Evolutionary conservation across 2,113 vertebrate genomes (phyloP).

Genomic region (Anolis sagrei): DNA sequence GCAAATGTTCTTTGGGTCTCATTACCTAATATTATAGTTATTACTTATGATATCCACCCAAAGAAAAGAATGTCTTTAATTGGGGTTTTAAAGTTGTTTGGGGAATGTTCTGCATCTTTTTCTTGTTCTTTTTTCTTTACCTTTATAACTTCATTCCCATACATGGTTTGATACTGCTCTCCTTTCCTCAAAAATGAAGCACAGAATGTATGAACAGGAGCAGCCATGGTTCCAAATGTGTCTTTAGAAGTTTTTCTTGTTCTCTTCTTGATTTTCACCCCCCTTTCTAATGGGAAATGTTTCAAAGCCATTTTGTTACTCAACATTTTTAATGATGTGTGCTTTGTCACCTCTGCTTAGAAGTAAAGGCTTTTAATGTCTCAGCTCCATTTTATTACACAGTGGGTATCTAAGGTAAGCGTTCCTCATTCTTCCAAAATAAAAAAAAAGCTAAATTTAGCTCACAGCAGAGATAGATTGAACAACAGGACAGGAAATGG

Average conservation of each 20-base stretch:
- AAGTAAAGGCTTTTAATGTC: slow-evolving; percentile 54
- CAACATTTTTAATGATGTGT: slow-evolving; percentile 53
- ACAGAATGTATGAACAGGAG: not conserved
- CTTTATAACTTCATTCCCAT: slow-evolving; percentile 9
- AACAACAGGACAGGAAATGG: not conserved
- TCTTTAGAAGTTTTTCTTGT: slow-evolving; percentile 27
- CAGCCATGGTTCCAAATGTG: slow-evolving; percentile 30
- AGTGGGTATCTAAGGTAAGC: not conserved
- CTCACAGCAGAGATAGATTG: not conserved
- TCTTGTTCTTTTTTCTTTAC: slow-evolving; percentile 41
- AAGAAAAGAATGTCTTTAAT: not conserved
- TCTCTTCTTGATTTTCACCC: not conserved
- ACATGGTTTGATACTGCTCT: not conserved
- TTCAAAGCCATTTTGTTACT: slow-evolving; percentile 61
- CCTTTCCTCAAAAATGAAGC: not conserved
- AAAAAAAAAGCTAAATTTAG: slow-evolving; percentile 57
- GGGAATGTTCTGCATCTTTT: not conserved
- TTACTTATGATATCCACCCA: not conserved
- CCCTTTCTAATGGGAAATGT: slow-evolving; percentile 35
- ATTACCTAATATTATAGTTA: not conserved
- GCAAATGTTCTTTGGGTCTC: not conserved
- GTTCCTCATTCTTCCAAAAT: slow-evolving; percentile 27
- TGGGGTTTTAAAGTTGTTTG: not conserved
- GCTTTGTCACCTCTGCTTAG: slow-evolving; percentile 6
- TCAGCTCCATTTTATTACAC: slow-evolving; percentile 47